Evolutionary conservation across 2,888 invertebrate genomes (phyloP).

Genomic region (Pedicia rivosa): DNA sequence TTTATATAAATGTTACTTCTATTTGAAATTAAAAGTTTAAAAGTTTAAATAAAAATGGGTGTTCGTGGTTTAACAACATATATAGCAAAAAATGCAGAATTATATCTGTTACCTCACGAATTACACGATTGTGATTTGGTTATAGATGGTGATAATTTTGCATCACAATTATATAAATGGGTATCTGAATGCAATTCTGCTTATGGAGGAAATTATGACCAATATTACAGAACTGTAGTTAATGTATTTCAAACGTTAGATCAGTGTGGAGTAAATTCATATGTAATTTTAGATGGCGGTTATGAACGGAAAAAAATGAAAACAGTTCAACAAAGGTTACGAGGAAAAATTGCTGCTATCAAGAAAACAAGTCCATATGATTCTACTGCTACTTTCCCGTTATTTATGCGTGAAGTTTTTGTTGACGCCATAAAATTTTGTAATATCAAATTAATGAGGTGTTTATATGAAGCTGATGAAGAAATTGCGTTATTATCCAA

Average conservation of each 20-base stretch:
- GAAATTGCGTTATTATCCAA: constrained; percentile 71
- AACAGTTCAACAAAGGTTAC: constrained; percentile 42
- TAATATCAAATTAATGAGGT: constrained; percentile 48
- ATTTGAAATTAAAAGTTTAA: no score
- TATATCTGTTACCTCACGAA: constrained; percentile 43
- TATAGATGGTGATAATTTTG: constrained; percentile 67
- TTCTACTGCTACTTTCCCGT: constrained; percentile 49
- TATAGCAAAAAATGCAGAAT: constrained; percentile 45
- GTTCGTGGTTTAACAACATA: constrained; percentile 72
- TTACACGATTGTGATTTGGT: constrained; percentile 53
- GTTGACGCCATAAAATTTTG: constrained; percentile 48
- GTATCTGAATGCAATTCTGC: constrained; percentile 45
- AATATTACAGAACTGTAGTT: constrained; percentile 44
- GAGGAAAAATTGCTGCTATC: constrained; percentile 41
- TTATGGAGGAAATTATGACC: constrained; percentile 78
- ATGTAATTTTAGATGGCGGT: constrained; percentile 70
- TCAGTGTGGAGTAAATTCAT: constrained; percentile 52
- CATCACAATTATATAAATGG: constrained; percentile 49
- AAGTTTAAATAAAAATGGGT: constrained; percentile 56
- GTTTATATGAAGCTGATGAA: constrained; percentile 80
- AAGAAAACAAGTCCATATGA: constrained; percentile 40
- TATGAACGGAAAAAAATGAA: constrained; percentile 52
- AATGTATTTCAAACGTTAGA: constrained; percentile 52
- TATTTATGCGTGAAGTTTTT: constrained; percentile 59
- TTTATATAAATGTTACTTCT: no score